Evolutionary conservation across 2,797 vertebrate genomes (phyloP).

Genomic region (Sebastes taczanowskii): DNA sequence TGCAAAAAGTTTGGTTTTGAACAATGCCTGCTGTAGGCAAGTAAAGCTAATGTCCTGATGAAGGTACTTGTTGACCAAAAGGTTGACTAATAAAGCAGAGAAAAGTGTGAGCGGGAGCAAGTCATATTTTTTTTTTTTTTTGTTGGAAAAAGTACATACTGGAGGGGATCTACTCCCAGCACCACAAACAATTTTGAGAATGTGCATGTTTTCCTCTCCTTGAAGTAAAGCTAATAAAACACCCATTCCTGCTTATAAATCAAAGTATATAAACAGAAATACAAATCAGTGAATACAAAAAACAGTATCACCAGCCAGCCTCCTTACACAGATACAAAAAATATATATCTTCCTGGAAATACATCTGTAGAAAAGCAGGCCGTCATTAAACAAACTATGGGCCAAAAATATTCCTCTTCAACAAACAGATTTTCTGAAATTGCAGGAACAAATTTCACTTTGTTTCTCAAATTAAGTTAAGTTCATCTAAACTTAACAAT

Average conservation of each 20-base stretch:
- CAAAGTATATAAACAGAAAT: conserved; percentile 18
- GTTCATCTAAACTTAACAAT: conserved; percentile 15
- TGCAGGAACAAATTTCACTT: neutral
- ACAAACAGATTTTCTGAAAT: conserved; percentile 4
- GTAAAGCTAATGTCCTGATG: conserved; percentile 47
- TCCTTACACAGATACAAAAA: conserved; percentile 58
- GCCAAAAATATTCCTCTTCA: conserved; percentile 28
- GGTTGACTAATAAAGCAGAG: too few relatives aligned
- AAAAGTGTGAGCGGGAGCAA: too few relatives aligned
- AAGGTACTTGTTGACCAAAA: too few relatives aligned
- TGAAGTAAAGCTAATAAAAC: conserved; percentile 56
- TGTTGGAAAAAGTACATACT: too few relatives aligned
- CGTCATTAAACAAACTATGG: conserved; percentile 23
- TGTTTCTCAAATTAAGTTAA: neutral
- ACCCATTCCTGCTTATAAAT: conserved; percentile 5
- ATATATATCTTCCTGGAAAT: conserved; percentile 52
- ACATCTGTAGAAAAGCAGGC: conserved; percentile 56
- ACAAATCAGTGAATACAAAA: conserved; percentile 41
- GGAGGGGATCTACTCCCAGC: too few relatives aligned
- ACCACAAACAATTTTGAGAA: too few relatives aligned
- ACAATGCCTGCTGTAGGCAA: neutral
- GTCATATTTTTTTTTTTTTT: too few relatives aligned
- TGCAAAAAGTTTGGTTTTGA: conserved; percentile 29
- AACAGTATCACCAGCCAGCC: conserved; percentile 1
- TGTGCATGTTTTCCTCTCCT: too few relatives aligned